phyloP scores from a whole-genome alignment of 2,888 invertebrate genomes.

The Neria commutata region DNA sequence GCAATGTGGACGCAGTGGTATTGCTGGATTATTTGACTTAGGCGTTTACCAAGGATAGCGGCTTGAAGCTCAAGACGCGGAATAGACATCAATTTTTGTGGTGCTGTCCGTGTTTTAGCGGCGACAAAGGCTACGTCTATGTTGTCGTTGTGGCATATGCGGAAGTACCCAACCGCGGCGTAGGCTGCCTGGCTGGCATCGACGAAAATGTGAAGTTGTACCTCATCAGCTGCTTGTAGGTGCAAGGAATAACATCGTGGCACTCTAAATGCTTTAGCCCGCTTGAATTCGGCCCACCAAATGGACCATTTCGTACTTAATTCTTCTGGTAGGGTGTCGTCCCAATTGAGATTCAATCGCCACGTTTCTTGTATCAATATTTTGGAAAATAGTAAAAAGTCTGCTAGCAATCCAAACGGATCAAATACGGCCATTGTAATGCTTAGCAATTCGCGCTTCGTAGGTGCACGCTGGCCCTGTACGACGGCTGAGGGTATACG shows the following conservation, averaged over 20 bases:
- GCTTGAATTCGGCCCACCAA: conserved; percentile 21
- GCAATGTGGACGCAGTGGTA: conserved; percentile 13
- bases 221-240: neutral
- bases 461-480: conserved; percentile 1
- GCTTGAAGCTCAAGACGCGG: conserved; percentile 21
- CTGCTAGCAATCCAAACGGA: conserved; percentile 32
- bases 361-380: conserved; percentile 20
- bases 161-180: conserved; percentile 15
- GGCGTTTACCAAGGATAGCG: conserved; percentile 20
- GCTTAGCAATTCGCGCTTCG: conserved; percentile 19
- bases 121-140: conserved; percentile 14
- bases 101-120: conserved; percentile 16
- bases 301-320: conserved; percentile 12
- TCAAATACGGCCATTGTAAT: conserved; percentile 18
- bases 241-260: conserved; percentile 10
- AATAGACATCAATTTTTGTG: conserved; percentile 15
- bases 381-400: conserved; percentile 29
- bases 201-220: conserved; percentile 18
- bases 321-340: conserved; percentile 14
- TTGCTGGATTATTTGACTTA: conserved; percentile 16
- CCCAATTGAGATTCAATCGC: conserved; percentile 15
- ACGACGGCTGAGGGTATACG: neutral
- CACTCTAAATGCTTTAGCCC: conserved; percentile 1
- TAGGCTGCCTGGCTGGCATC: conserved; percentile 23
- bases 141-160: neutral